Base-by-base conservation (phyloP, 2,797 vertebrate species). In the Anabas testudineus region DNA sequence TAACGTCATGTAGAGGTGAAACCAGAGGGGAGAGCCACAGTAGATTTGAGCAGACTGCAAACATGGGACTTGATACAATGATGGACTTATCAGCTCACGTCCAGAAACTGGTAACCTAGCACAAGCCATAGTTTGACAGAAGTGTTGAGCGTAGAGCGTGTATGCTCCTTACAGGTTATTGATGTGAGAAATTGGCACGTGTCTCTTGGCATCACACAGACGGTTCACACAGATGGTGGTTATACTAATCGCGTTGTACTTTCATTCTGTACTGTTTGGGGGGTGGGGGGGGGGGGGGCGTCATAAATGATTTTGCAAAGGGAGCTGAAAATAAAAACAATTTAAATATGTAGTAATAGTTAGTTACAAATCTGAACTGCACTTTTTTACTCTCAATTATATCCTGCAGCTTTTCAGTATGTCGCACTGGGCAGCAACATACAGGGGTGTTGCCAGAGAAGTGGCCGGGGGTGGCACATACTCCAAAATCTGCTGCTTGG, bases 1-100 rank as follows among this genome's bases (percentile, higher is more conserved):
- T 13, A 51, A 55, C 14, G 21, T 8, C 30, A 67, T 32, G 34
- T 51, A 41, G 73, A 58, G 65, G 62, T 77, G 72, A 82, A 88
- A 83, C 84, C 80, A 76, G 74, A 74, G 78, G 81, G 61, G 46
- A 62, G 36, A 82, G 63, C 78, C 71, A 41, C 55, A 39, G 32
- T 47, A 56, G 69, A 80, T 78, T 69, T 65, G 49, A 83, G 65
- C n/a, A 75, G 39, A 78, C 68, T 71, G 57, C 70, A 67, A 67
- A 16, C 34, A 41, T 42, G 49, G 54, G 48, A 64, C 56, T 74
- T 55, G n/a, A 80, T 37, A 69, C 51, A 67, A 14, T 4, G 28
- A 66, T 30, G 67, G 61, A 62, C 49, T 32, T 59, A 61, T 55
- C 43, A 54, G 9, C 21, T 71, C 41, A 48, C 14, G 49, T 51